Conservation (phyloP, 2,888 invertebrate species). For the Dryocosmus kuriphilus region DNA sequence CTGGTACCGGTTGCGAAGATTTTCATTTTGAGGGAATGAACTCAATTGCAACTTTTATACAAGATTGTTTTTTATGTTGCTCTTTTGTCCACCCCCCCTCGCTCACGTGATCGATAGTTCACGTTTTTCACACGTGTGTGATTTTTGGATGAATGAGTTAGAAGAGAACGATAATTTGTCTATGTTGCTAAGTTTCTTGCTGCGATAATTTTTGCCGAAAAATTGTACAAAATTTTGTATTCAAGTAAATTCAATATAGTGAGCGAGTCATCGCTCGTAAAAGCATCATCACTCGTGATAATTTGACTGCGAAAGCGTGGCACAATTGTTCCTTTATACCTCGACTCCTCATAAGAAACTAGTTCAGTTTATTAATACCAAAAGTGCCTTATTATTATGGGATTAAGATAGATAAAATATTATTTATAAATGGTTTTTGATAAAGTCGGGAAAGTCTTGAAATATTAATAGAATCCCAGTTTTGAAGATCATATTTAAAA, state of each 20-base stretch:
- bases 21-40: neutral
- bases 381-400: neutral
- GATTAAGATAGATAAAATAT: neutral
- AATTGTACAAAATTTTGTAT: conserved; percentile 40
- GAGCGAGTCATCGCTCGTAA: conserved; percentile 27
- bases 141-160: conserved; percentile 35
- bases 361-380: conserved; percentile 4
- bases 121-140: conserved; percentile 20
- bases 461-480: neutral
- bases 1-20: neutral
- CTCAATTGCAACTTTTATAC: conserved; percentile 36
- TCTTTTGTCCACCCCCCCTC: neutral
- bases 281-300: neutral
- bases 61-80: conserved; percentile 23
- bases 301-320: neutral
- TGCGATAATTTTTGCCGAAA: conserved; percentile 31
- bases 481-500: neutral
- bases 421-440: neutral
- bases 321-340: conserved; percentile 5
- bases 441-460: neutral
- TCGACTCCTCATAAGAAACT: neutral
- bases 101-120: conserved; percentile 15
- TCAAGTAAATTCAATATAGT: conserved; percentile 36
- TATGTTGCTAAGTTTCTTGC: conserved; percentile 26
- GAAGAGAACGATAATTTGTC: conserved; percentile 24